A percentile compares a stretch with the other conserved stretches of the same genome.
These are phyloP conservation scores for Asobara japonica DNA, from an alignment of 1,140 invertebrate species.

Conservation along the genomic window DNA sequence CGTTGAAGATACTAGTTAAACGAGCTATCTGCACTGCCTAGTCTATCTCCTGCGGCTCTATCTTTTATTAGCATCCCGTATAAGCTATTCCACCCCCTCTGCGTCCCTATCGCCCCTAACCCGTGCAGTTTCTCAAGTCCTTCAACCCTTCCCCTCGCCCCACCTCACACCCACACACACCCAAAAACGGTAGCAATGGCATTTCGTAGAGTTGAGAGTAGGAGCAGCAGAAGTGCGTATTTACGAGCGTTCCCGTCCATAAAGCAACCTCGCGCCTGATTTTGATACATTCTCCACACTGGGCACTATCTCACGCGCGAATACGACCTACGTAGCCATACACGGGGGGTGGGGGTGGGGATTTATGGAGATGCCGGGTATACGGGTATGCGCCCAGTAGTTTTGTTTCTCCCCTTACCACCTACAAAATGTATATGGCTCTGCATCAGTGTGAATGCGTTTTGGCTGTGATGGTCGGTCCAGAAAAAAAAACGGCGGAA, in stretches of 20 bases:
- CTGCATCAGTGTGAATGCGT: not conserved
- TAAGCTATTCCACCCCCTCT: conserved; percentile 61
- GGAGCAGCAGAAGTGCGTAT: conserved; percentile 66
- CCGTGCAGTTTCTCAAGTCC: not conserved
- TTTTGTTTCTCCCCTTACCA: not conserved
- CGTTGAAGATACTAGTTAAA: no score
- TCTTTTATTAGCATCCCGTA: conserved; percentile 65
- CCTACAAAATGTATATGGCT: not conserved
- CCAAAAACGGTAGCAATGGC: conserved; percentile 10
- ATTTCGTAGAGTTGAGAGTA: conserved; percentile 20
- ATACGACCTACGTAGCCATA: conserved; percentile 64
- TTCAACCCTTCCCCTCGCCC: not conserved
- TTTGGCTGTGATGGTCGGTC: no score
- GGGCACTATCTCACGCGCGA: conserved; percentile 67
- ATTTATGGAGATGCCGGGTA: conserved; percentile 62
- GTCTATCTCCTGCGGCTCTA: conserved; percentile 56
- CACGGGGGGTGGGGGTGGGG: conserved; percentile 45
- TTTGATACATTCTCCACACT: conserved; percentile 66
- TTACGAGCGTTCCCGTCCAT: conserved; percentile 68
- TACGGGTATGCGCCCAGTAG: conserved; percentile 6
- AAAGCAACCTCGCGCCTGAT: conserved; percentile 68
- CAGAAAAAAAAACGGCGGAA: no score
- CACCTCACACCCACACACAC: not conserved
- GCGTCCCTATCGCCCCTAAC: not conserved
- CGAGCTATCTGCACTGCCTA: conserved; percentile 24